These are phyloP conservation scores for Harlomillsia oculata DNA, from an alignment of 1,140 invertebrate species.

Conservation along the genomic window DNA sequence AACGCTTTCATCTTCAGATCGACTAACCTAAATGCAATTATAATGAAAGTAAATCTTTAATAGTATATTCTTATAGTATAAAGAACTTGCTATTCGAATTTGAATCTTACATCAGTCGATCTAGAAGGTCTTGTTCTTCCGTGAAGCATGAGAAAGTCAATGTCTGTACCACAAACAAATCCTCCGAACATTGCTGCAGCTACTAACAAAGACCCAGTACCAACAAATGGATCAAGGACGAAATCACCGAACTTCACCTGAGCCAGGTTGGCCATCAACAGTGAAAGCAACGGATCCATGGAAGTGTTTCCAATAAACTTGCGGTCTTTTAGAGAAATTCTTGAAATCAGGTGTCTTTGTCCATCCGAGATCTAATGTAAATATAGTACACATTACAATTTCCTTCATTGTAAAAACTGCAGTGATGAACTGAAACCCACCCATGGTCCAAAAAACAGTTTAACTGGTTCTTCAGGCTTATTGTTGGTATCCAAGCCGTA, in stretches of 20 bases:
- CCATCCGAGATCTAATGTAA: constrained; percentile 60
- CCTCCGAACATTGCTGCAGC: constrained; percentile 82
- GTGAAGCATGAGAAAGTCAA: constrained; percentile 87
- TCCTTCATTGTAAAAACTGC: constrained; percentile 5
- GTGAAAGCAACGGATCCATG: constrained; percentile 86
- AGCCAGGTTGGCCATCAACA: constrained; percentile 91
- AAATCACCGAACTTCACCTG: constrained; percentile 60
- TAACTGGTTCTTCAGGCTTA: constrained; percentile 59
- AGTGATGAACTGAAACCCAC: constrained; percentile 55
- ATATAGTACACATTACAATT: not conserved
- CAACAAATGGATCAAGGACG: constrained; percentile 89
- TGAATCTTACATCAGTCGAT: constrained; percentile 25
- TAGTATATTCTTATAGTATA: not conserved
- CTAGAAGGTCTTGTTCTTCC: constrained; percentile 68
- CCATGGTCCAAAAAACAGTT: constrained; percentile 74
- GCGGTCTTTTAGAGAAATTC: constrained; percentile 59
- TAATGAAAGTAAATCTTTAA: not conserved
- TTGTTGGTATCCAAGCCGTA: constrained; percentile 68
- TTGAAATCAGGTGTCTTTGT: constrained; percentile 63
- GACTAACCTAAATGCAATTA: constrained; percentile 44
- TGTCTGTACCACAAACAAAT: constrained; percentile 82
- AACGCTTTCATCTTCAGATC: constrained; percentile 75
- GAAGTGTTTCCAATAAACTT: constrained; percentile 95
- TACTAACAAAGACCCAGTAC: constrained; percentile 63
- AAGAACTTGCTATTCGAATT: not conserved